Evolutionary conservation across 1,140 invertebrate species (phyloP).

Genomic region (Drosophila prosaltans): DNA sequence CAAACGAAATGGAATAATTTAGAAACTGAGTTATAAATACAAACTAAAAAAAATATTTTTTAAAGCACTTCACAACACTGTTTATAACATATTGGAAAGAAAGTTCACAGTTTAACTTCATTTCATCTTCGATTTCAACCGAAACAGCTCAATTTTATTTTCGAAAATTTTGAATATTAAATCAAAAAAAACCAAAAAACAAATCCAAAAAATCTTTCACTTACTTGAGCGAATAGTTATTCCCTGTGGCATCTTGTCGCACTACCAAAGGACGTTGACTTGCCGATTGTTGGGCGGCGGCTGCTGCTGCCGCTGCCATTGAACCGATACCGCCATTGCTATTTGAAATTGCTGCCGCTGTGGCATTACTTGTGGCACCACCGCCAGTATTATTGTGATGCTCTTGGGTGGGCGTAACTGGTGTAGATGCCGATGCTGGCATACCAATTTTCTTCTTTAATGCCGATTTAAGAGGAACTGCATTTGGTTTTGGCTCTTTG

Average conservation of each 20-base stretch:
- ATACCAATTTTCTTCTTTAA: slow-evolving; percentile 90
- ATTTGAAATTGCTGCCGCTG: slow-evolving; percentile 67
- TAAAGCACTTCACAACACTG: no score
- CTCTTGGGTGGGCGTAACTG: slow-evolving; percentile 90
- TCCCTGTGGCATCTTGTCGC: slow-evolving; percentile 86
- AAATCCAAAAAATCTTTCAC: slow-evolving; percentile 48
- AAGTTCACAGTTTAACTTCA: no score
- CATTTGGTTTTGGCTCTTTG: slow-evolving; percentile 93
- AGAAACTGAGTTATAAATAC: no score
- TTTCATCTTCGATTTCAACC: no score
- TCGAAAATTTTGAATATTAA: not conserved
- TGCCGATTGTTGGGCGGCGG: slow-evolving; percentile 70
- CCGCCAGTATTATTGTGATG: slow-evolving; percentile 71
- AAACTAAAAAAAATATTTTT: no score
- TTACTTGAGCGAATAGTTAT: slow-evolving; percentile 86
- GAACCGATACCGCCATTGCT: slow-evolving; percentile 72
- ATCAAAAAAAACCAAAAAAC: no score
- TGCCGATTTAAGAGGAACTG: slow-evolving; percentile 95
- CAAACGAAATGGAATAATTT: no score
- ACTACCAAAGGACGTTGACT: slow-evolving; percentile 86
- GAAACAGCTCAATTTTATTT: no score
- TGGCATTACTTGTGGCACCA: slow-evolving; percentile 41
- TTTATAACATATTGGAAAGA: no score
- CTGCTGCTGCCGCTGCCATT: slow-evolving; percentile 69
- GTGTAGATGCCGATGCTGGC: slow-evolving; percentile 82